These are phyloP conservation scores for Idaea dimidiata DNA, from an alignment of 2,888 invertebrate species.

Conservation along the genomic window DNA sequence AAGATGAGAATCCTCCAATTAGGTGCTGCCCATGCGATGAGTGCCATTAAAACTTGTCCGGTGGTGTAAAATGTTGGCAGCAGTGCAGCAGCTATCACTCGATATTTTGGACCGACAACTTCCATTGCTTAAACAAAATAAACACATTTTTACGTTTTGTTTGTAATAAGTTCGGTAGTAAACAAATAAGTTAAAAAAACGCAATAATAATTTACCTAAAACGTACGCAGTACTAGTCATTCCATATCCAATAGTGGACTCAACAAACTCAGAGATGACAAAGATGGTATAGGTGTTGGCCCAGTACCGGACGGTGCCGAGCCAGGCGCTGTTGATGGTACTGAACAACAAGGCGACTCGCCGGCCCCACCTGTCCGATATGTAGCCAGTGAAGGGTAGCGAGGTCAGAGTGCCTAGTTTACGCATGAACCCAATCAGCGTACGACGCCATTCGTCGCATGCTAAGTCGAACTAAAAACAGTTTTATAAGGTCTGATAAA, in stretches of 20 bases:
- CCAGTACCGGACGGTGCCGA: slow-evolving; percentile 81
- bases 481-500: no score
- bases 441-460: slow-evolving; percentile 85
- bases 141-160: no score
- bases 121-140: slow-evolving; percentile 82
- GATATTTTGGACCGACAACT: slow-evolving; percentile 85
- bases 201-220: slow-evolving; percentile 68
- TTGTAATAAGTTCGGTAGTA: no score
- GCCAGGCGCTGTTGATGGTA: slow-evolving; percentile 81
- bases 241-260: slow-evolving; percentile 84
- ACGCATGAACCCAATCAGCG: slow-evolving; percentile 86
- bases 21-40: slow-evolving; percentile 84
- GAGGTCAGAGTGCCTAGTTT: slow-evolving; percentile 85
- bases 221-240: slow-evolving; percentile 86
- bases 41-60: slow-evolving; percentile 85
- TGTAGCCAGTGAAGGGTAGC: slow-evolving; percentile 84
- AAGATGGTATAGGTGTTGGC: slow-evolving; percentile 84
- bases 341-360: slow-evolving; percentile 79
- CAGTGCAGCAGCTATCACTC: slow-evolving; percentile 85
- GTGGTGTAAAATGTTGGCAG: slow-evolving; percentile 85
- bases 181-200: no score
- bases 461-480: slow-evolving; percentile 81
- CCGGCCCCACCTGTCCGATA: slow-evolving; percentile 87
- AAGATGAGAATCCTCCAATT: slow-evolving; percentile 86
- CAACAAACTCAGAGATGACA: slow-evolving; percentile 84